A percentile compares a stretch with the other conserved stretches of the same genome.
These are phyloP conservation scores for Diadegma fenestrale DNA, from an alignment of 2,888 invertebrate species.

Conservation along the genomic window DNA sequence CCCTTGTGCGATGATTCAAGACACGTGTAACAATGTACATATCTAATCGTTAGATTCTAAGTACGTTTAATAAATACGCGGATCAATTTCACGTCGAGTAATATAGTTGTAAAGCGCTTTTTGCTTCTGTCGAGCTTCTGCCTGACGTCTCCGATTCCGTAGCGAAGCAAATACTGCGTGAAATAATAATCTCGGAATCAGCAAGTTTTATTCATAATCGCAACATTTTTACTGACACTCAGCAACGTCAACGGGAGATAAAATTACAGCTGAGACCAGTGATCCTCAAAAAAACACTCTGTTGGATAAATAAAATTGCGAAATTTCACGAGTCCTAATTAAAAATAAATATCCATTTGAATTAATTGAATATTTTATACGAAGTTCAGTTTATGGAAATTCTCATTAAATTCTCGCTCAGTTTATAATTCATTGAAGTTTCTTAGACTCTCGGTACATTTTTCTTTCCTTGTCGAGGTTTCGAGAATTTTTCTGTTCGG, in stretches of 20 bases:
- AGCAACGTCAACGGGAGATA: not conserved
- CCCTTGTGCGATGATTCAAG: not conserved
- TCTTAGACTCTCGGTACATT: too few relatives aligned
- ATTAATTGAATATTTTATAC: not conserved
- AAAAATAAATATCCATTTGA: not conserved
- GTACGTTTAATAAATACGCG: not conserved
- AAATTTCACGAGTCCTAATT: not conserved
- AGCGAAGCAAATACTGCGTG: constrained; percentile 11
- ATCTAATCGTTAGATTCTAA: not conserved
- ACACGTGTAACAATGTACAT: not conserved
- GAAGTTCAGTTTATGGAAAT: not conserved
- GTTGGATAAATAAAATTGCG: not conserved
- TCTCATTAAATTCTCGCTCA: not conserved
- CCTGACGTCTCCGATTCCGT: constrained; percentile 27
- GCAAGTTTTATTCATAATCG: constrained; percentile 4
- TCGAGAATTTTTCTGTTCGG: too few relatives aligned
- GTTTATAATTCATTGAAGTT: too few relatives aligned
- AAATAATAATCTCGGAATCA: not conserved
- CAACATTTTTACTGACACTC: not conserved
- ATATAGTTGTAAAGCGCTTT: not conserved
- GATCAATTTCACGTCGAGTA: not conserved
- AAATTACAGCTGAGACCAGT: not conserved
- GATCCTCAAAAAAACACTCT: not conserved
- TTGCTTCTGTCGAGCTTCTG: not conserved
- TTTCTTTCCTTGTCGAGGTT: too few relatives aligned